Conservation (phyloP, 2,113 vertebrate genomes). For the Melanostigma gelatinosum region DNA sequence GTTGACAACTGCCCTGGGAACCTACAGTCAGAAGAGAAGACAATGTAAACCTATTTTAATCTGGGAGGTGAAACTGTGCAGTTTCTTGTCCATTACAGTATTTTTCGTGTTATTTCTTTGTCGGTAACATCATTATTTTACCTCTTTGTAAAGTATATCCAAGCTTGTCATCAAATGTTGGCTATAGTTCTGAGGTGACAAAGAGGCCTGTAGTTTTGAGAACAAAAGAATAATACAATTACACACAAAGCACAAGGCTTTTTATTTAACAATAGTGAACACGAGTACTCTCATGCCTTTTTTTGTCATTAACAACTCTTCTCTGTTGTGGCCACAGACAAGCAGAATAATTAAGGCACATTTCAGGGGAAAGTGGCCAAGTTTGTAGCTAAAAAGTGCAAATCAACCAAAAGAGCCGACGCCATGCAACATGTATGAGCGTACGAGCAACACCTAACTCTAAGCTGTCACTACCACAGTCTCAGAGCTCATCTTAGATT, state of each 20-base stretch:
- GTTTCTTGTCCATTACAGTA: not conserved
- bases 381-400: conserved; percentile 15
- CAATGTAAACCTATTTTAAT: not conserved
- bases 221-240: conserved; percentile 1
- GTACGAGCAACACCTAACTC: conserved; percentile 33
- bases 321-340: not conserved
- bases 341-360: conserved; percentile 17
- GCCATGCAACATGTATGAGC: conserved; percentile 45
- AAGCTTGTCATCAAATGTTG: conserved; percentile 84
- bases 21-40: conserved; percentile 74
- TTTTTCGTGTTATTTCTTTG: not conserved
- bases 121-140: conserved; percentile 61
- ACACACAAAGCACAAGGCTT: not conserved
- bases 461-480: conserved; percentile 41
- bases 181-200: conserved; percentile 84
- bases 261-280: conserved; percentile 3
- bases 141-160: conserved; percentile 90
- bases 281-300: not conserved
- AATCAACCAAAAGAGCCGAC: conserved; percentile 7
- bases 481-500: conserved; percentile 59
- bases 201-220: conserved; percentile 73
- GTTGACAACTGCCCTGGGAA: conserved; percentile 89
- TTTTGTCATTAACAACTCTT: not conserved
- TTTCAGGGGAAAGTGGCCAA: not conserved
- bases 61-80: not conserved